phyloP scores from a whole-genome alignment of 1,140 invertebrate species.

The Listronotus bonariensis region DNA sequence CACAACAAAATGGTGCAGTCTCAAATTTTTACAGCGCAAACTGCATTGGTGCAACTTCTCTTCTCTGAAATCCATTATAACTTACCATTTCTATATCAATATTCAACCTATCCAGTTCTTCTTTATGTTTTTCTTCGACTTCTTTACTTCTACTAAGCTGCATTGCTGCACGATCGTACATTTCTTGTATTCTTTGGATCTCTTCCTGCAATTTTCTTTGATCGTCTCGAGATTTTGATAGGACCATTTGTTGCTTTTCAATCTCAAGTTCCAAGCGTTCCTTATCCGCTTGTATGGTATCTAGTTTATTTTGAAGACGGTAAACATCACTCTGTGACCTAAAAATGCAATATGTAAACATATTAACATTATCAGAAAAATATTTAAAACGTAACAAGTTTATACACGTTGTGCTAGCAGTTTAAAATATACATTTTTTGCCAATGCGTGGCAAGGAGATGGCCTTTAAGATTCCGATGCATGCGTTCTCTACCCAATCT shows the following conservation, averaged over 20 bases:
- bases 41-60: too few species aligned
- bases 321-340: conserved; percentile 87
- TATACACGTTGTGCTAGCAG: too few species aligned
- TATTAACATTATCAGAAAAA: too few species aligned
- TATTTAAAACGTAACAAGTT: too few species aligned
- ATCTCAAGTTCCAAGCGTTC: conserved; percentile 83
- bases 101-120: conserved; percentile 78
- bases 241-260: conserved; percentile 79
- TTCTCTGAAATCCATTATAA: too few species aligned
- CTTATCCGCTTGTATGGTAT: conserved; percentile 83
- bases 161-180: conserved; percentile 82
- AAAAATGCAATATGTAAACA: conserved; percentile 49
- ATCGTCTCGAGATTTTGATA: conserved; percentile 82
- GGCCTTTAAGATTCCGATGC: too few species aligned
- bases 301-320: conserved; percentile 83
- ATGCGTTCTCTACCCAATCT: too few species aligned
- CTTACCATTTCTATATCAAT: conserved; percentile 80
- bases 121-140: conserved; percentile 88
- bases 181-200: conserved; percentile 78
- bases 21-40: too few species aligned
- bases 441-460: too few species aligned
- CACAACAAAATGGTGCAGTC: too few species aligned
- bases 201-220: conserved; percentile 85
- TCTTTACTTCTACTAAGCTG: conserved; percentile 84
- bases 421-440: too few species aligned